Base-by-base conservation (phyloP, 2,888 invertebrate genomes). In the Latheticus oryzae region DNA sequence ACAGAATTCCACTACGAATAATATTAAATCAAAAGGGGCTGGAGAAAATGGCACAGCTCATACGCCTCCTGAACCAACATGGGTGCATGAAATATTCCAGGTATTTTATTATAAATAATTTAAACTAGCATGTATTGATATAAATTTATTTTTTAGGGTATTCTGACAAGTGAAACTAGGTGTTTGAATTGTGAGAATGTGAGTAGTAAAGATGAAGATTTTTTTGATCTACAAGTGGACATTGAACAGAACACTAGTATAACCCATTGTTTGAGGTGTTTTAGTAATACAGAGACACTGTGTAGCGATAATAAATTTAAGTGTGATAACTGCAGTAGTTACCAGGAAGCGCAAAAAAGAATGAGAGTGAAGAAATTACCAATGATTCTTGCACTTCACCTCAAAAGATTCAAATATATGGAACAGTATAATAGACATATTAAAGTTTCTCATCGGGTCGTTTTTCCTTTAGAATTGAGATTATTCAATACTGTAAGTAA, bases 31-130 rank as follows among this genome's bases (percentile, higher is more conserved):
- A 70, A 86, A 85, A 82, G 79, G 79, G 57, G 75, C 81, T 60
- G 79, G 80, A 28, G 83, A 82, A 60, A 83, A 82, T 76, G 82
- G 82, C 42, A 78, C 75, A 28, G 66, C 76, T 32, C 78, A 78
- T 66, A 66, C 30, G 66, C 81, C 88, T 77, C 81, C 90, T 0
- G 95, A 96, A 73, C 93, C 95, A 40, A 98, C 98, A 1, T 99
- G 99, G 99, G 97, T 99, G 58, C 98, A 98, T 77, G 99, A 99
- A 81, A 97, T 99, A 76, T 99, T 99, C 82, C 98, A 99, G 82
- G 79, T 77, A 70, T 3, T 8, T 1, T 17, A n/a, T 1, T 28
- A n/a, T 12, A 2, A 28, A 11, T 28, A 15, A 13, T 37, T 19
- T 1, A 12, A 8, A 1, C 17, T 16, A 9, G 1, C 3, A 28